Evolutionary conservation across 2,888 invertebrate species (phyloP).

Genomic region (Nasonovia ribisnigri): DNA sequence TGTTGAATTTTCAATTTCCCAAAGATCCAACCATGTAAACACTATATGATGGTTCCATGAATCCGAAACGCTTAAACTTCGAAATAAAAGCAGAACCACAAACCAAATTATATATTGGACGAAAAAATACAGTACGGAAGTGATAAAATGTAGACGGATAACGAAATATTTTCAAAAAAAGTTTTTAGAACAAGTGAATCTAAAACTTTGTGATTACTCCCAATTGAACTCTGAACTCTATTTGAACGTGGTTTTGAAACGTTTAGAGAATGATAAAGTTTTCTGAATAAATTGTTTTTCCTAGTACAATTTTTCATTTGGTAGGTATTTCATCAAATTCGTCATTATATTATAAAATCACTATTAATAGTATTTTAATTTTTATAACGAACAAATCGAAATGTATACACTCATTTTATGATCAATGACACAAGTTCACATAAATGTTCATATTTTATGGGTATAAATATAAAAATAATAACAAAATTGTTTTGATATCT

Average conservation of each 20-base stretch:
- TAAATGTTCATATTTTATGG: too few relatives aligned
- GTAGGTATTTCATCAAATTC: background rate
- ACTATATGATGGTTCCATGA: background rate
- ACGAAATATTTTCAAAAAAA: slow-evolving; percentile 10
- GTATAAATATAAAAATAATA: background rate
- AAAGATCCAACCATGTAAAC: background rate
- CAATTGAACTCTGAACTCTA: background rate
- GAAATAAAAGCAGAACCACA: background rate
- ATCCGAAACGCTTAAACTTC: background rate
- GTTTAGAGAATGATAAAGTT: background rate
- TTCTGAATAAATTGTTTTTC: background rate
- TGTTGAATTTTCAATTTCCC: background rate
- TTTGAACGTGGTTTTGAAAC: background rate
- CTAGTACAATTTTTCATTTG: background rate
- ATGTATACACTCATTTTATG: background rate
- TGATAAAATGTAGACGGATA: background rate
- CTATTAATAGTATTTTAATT: background rate
- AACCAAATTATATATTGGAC: background rate
- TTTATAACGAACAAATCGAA: background rate
- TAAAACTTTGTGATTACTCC: slow-evolving; percentile 14
- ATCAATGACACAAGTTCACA: too few relatives aligned
- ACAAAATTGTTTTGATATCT: background rate
- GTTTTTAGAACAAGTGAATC: slow-evolving; percentile 18
- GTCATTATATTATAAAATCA: background rate
- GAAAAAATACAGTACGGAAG: background rate